Evolutionary conservation across 2,113 vertebrate species (phyloP).

Genomic region (Peromyscus maniculatus): DNA sequence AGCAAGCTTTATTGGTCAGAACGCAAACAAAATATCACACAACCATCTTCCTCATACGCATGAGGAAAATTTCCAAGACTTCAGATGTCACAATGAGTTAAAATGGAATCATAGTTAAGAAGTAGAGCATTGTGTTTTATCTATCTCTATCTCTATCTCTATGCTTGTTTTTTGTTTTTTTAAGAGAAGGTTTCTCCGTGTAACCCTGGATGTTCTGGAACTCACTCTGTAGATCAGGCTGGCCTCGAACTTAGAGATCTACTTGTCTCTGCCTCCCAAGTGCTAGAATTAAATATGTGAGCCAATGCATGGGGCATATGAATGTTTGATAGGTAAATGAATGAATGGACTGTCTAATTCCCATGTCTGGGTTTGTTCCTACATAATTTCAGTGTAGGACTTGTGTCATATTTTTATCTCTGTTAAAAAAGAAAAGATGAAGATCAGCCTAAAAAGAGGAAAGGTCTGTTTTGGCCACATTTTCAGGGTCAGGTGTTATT

Average conservation of each 20-base stretch:
- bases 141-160: neutral
- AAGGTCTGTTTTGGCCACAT: neutral
- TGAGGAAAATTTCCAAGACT: neutral
- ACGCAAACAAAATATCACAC: too few relatives aligned
- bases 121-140: neutral
- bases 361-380: too few relatives aligned
- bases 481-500: neutral
- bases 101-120: slow-evolving; percentile 21
- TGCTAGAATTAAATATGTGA: neutral
- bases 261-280: neutral
- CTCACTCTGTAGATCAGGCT: neutral
- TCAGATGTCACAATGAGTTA: neutral
- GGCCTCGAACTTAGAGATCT: neutral
- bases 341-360: too few relatives aligned
- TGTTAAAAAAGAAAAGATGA: neutral
- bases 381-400: too few relatives aligned
- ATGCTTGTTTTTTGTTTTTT: neutral
- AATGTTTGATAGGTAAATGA: too few relatives aligned
- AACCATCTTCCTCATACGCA: neutral
- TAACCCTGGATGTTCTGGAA: neutral
- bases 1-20: too few relatives aligned
- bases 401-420: neutral
- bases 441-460: neutral
- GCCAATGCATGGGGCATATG: too few relatives aligned
- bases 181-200: neutral